Base-by-base conservation (phyloP, 2,888 invertebrate genomes). In the Sympetrum striolatum region DNA sequence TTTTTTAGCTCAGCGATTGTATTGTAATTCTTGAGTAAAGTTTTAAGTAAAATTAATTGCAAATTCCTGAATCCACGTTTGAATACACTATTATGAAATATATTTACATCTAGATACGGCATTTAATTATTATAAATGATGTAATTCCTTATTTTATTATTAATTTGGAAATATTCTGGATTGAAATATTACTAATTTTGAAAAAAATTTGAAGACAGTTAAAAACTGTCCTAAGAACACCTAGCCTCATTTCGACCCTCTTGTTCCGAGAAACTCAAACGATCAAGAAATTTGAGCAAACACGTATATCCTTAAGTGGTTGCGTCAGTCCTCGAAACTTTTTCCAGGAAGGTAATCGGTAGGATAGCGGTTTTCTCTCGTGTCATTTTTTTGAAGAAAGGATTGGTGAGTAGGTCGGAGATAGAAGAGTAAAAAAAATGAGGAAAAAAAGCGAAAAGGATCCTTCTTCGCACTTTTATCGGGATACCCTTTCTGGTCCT, bases 381-480 rank as follows among this genome's bases (percentile, higher is more conserved):
- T 15, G 73, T 73, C 14, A 31, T 73, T 73, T 73, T 73, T 25
- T 86, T 86, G 86, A 60, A 86, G 86, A 86, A 86, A 14, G 37
- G 86, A 86, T 82, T 58, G 58, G 58, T 58, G 35, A n/a, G 86
- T n/a, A n/a, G 39, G 22, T 60, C 25, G 64, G 48, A 81, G 81
- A 81, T 39, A 44, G 53, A 14, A 80, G 18, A 39, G 22, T 44
- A 35, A n/a, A 35, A 39, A 60, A 39, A 5, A n/a, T 37, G n/a
- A 22, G 37, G 64, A 86, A 60, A 86, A 86, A 60, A 86, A 39
- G n/a, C 18, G 15, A 12, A 35, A 37, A 58, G 58, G 53, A 82
- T 60, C 58, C 82, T 82, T 60, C 82, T 60, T 86, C 86, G 86
- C 86, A 60, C 86, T 86, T 86, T 60, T 86, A 60, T 37, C 25